A percentile compares a stretch with the other conserved stretches of the same genome.
Evolutionary conservation across 1,140 invertebrate species (phyloP).

Genomic region (Metaphire vulgaris): DNA sequence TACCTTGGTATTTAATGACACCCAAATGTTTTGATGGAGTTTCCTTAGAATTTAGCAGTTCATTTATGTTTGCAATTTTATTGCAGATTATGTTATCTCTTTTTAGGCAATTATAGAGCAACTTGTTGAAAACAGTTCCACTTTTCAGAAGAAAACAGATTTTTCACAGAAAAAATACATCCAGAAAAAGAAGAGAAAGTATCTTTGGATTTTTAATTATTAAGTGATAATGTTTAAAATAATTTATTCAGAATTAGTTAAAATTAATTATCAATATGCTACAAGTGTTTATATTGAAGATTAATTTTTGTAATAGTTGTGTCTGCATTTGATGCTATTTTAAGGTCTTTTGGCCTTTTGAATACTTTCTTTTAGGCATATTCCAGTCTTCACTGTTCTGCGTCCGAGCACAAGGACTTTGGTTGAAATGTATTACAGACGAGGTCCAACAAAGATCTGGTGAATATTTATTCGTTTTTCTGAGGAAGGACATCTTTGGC

Average conservation of each 20-base stretch:
- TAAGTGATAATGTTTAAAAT: background rate
- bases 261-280: too few species aligned
- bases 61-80: too few species aligned
- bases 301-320: slow-evolving; percentile 9
- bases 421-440: slow-evolving; percentile 69
- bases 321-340: background rate
- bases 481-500: too few species aligned
- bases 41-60: too few species aligned
- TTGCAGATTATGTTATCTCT: too few species aligned
- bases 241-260: background rate
- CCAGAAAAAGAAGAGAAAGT: slow-evolving; percentile 86
- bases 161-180: slow-evolving; percentile 91
- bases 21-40: too few species aligned
- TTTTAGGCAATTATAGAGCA: slow-evolving; percentile 70
- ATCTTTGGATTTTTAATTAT: slow-evolving; percentile 53
- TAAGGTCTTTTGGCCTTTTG: slow-evolving; percentile 7
- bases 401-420: slow-evolving; percentile 69
- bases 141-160: slow-evolving; percentile 73
- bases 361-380: slow-evolving; percentile 36
- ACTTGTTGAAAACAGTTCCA: slow-evolving; percentile 80
- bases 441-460: slow-evolving; percentile 69
- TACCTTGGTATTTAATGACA: too few species aligned
- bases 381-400: slow-evolving; percentile 42
- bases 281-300: background rate
- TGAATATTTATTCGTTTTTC: slow-evolving; percentile 47